Evolutionary conservation across 2,797 vertebrate genomes (phyloP).

Genomic region (Lindbergichthys nudifrons): DNA sequence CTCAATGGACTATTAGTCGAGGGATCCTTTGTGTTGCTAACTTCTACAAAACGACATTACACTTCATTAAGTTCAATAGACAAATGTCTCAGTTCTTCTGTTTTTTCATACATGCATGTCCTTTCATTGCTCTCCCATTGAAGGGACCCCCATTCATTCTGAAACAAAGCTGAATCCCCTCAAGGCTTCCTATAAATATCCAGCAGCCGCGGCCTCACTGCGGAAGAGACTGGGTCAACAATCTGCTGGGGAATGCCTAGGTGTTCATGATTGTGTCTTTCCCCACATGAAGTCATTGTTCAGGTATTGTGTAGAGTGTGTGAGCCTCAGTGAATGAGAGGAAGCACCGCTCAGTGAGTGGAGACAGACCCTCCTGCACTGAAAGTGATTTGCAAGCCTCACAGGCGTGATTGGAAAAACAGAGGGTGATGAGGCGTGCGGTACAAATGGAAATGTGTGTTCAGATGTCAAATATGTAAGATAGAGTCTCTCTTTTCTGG

Average conservation of each 20-base stretch:
- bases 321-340: constrained; percentile 61
- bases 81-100: background rate
- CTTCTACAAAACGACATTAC: too few relatives aligned
- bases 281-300: constrained; percentile 61
- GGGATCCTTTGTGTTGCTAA: too few relatives aligned
- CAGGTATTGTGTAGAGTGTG: constrained; percentile 58
- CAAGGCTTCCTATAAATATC: constrained; percentile 60
- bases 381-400: constrained; percentile 18
- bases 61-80: background rate
- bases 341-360: constrained; percentile 46
- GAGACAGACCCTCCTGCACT: constrained; percentile 7
- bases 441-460: constrained; percentile 22
- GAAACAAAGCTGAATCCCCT: constrained; percentile 67
- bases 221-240: background rate
- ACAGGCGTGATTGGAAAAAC: background rate
- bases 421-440: constrained; percentile 5
- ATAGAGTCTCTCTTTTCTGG: constrained; percentile 10
- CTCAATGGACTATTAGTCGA: too few relatives aligned
- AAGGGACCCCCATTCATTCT: constrained; percentile 44
- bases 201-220: constrained; percentile 4
- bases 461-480: constrained; percentile 8
- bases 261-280: constrained; percentile 29
- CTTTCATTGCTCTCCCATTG: constrained; percentile 32
- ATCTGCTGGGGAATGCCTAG: constrained; percentile 38
- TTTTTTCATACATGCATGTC: constrained; percentile 26